Percentiles rank a stretch among this genome's conserved stretches.
phyloP scores from a whole-genome alignment of 2,113 vertebrate genomes.

The Alligator mississippiensis region DNA sequence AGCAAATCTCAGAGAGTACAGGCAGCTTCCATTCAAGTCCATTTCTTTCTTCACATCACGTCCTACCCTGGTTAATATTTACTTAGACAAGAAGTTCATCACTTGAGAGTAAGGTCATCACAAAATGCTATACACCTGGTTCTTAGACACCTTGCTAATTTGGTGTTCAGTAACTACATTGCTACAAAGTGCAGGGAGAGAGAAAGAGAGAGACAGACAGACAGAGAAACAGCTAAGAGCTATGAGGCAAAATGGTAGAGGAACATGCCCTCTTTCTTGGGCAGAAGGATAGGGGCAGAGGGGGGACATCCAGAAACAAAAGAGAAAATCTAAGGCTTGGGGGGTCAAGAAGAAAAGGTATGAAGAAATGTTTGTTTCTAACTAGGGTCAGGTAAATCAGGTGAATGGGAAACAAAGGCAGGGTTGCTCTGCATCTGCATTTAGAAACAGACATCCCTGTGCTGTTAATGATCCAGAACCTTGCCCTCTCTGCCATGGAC shows the following conservation, averaged over 20 bases:
- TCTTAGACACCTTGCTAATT: neutral
- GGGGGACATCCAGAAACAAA: neutral
- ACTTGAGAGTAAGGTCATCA: neutral
- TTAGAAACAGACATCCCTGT: constrained; percentile 41
- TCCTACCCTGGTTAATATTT: neutral
- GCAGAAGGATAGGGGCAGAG: constrained; percentile 8
- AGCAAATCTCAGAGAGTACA: neutral
- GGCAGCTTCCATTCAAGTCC: neutral
- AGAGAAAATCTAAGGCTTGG: constrained; percentile 1
- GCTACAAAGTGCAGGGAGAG: constrained; percentile 15
- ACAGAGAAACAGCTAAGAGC: constrained; percentile 8
- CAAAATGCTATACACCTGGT: neutral
- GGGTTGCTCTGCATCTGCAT: constrained; percentile 16
- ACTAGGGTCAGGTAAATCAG: neutral
- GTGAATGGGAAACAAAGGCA: neutral
- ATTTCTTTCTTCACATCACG: neutral
- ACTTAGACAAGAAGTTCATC: neutral
- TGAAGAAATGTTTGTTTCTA: neutral
- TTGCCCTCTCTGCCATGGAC: constrained; percentile 14
- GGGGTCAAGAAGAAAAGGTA: constrained; percentile 8
- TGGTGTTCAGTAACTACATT: neutral
- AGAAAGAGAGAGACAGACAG: neutral
- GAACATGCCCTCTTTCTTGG: neutral
- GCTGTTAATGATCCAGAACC: neutral
- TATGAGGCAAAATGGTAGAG: neutral